Evolutionary conservation across 2,888 invertebrate genomes (phyloP), one percentile per base, ranked within the genome.

Genomic region (Schrankia costaestrigalis): DNA sequence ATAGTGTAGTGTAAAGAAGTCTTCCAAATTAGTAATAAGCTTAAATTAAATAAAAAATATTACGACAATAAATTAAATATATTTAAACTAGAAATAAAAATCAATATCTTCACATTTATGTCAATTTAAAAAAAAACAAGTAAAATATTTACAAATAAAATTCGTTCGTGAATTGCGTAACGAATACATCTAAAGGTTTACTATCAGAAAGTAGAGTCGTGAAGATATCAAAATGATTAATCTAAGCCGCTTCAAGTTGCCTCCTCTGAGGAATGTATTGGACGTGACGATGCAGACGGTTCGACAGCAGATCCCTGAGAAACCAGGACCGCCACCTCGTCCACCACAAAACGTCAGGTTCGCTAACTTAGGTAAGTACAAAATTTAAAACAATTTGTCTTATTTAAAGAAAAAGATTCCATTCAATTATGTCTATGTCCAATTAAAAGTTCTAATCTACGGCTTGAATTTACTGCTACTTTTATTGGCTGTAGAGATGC

Each of bases 221-320:
- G 11, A 18, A 6, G 22, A 14, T 27, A 28, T 14, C 39, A 77
- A 63, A 31, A 84, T 78, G 78, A 71, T 82, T 33, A 81, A 86
- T 44, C 49, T 88, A 37, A 90, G 91, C 19, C 89, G 90, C 41
- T 90, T 92, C 55, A 90, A 90, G 63, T 71, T 95, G 59, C 93
- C 94, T 27, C 93, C 94, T 19, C 65, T 94, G 45, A 91, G 91
- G 69, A 94, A 94, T 70, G 92, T 94, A 23, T 71, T 95, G 64
- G 94, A 94, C 70, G 95, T 95, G 48, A 94, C 95, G 12, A 92
- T 94, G 91, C 95, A 95, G 78, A 93, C 95, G 11, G 90, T 94
- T 27, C 90, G 93, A 58, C 93, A 95, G 69, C 90, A 92, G 63
- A 91, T 95, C 67, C 95, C 95, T 30, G 92, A 92, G 23, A 92